Percentiles rank a stretch among this genome's conserved stretches.
Evolutionary conservation across 2,113 vertebrate genomes (phyloP).

Genomic region (Varanus komodoensis): DNA sequence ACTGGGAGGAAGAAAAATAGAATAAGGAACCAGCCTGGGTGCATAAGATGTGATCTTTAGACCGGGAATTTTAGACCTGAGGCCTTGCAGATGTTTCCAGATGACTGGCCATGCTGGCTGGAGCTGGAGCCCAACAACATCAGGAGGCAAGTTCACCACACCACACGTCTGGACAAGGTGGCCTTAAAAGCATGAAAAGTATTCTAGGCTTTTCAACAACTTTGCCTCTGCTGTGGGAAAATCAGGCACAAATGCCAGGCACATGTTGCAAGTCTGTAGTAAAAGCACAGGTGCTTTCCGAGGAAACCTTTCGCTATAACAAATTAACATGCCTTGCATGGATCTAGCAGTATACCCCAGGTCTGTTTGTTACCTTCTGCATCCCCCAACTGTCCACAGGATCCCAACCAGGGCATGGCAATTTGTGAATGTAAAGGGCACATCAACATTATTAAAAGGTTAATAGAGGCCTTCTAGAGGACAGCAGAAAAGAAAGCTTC

Average conservation of each 20-base stretch:
- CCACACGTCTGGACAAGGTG: neutral
- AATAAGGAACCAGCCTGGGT: neutral
- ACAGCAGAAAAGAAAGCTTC: neutral
- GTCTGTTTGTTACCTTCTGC: neutral
- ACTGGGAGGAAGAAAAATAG: neutral
- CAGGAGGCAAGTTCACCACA: neutral
- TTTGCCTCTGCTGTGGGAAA: neutral
- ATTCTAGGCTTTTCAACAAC: neutral
- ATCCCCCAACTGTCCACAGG: neutral
- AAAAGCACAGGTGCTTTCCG: neutral
- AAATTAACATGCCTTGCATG: neutral
- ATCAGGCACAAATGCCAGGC: neutral
- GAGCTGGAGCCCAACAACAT: neutral
- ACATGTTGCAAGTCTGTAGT: neutral
- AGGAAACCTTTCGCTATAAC: neutral
- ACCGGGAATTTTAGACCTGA: neutral
- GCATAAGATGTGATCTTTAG: neutral
- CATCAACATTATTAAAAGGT: neutral
- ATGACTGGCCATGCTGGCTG: neutral
- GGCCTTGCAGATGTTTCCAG: neutral
- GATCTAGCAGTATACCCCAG: neutral
- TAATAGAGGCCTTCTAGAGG: accelerated
- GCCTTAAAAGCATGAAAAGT: neutral
- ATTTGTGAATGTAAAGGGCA: neutral
- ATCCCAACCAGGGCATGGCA: neutral